Percentiles rank a stretch among this genome's conserved stretches.
Conservation (phyloP, 2,888 invertebrate species). For the Diogma glabrata region DNA sequence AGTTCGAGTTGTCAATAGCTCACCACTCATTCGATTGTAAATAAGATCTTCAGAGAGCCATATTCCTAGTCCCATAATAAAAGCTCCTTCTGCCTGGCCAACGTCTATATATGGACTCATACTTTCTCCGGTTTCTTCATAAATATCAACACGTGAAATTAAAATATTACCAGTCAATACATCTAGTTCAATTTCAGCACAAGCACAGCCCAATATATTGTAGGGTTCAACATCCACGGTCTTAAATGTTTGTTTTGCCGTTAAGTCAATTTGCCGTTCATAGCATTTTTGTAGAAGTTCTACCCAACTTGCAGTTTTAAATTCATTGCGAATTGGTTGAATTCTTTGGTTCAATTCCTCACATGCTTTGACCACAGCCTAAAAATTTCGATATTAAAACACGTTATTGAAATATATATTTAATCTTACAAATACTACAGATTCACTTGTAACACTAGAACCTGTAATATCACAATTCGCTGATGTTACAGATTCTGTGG, state of each 20-base stretch:
- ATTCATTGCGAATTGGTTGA: conserved; percentile 27
- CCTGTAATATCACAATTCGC: conserved; percentile 54
- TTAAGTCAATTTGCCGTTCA: conserved; percentile 24
- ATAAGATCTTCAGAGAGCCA: conserved; percentile 56
- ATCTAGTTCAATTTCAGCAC: conserved; percentile 57
- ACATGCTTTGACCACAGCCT: conserved; percentile 38
- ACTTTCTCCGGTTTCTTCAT: conserved; percentile 56
- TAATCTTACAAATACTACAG: conserved; percentile 40
- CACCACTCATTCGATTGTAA: conserved; percentile 45
- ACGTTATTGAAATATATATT: background rate
- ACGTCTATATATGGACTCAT: conserved; percentile 55
- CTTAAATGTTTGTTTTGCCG: conserved; percentile 24
- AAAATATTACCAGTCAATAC: conserved; percentile 55
- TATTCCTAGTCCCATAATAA: conserved; percentile 58
- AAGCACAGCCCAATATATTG: conserved; percentile 46
- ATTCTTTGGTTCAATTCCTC: conserved; percentile 33
- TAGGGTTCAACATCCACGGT: conserved; percentile 39
- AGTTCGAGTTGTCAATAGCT: conserved; percentile 57
- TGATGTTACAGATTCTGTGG: conserved; percentile 45
- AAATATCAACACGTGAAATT: conserved; percentile 46
- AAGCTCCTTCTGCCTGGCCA: conserved; percentile 64
- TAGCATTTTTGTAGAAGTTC: conserved; percentile 23
- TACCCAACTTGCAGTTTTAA: conserved; percentile 31
- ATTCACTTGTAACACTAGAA: conserved; percentile 56
- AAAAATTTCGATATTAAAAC: conserved; percentile 26